A percentile compares a stretch with the other conserved stretches of the same genome.
These are phyloP conservation scores for Stramonita haemastoma DNA, from an alignment of 2,888 invertebrate genomes.

Conservation along the genomic window DNA sequence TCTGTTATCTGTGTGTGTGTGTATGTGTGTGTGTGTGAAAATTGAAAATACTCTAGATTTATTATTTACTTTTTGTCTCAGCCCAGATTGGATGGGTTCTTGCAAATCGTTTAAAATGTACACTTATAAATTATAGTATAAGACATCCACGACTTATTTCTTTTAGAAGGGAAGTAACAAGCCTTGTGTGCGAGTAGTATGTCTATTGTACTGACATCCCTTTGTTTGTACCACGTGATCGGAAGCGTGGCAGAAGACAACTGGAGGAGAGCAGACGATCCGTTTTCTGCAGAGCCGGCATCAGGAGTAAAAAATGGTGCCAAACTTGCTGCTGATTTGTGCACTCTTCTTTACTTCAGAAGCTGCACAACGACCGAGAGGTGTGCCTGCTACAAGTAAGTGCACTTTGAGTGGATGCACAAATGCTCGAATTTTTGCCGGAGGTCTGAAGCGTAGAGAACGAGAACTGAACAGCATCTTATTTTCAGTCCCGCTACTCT, in stretches of 20 bases:
- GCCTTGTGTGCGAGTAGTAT: neutral
- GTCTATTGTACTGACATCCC: neutral
- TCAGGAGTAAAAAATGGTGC: neutral
- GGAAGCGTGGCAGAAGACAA: slow-evolving; percentile 36
- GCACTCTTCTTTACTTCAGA: neutral
- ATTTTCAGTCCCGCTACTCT: too few species aligned
- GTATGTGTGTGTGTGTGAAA: neutral
- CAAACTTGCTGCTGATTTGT: neutral
- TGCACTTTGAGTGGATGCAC: neutral
- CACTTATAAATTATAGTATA: neutral
- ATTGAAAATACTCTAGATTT: neutral
- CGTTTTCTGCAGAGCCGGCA: neutral
- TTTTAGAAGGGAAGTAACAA: neutral
- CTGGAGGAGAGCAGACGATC: slow-evolving; percentile 15
- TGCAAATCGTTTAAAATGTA: neutral
- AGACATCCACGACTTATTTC: neutral
- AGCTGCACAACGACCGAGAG: slow-evolving; percentile 31
- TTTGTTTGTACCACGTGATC: slow-evolving; percentile 30
- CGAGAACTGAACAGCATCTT: too few species aligned
- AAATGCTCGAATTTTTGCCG: too few species aligned
- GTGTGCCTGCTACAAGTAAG: slow-evolving; percentile 24
- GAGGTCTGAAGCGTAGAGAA: too few species aligned
- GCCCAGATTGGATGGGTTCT: neutral
- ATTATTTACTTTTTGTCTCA: neutral
- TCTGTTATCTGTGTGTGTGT: too few species aligned